Evolutionary conservation across 2,113 vertebrate species (phyloP).

Genomic region (Lethenteron reissneri): DNA sequence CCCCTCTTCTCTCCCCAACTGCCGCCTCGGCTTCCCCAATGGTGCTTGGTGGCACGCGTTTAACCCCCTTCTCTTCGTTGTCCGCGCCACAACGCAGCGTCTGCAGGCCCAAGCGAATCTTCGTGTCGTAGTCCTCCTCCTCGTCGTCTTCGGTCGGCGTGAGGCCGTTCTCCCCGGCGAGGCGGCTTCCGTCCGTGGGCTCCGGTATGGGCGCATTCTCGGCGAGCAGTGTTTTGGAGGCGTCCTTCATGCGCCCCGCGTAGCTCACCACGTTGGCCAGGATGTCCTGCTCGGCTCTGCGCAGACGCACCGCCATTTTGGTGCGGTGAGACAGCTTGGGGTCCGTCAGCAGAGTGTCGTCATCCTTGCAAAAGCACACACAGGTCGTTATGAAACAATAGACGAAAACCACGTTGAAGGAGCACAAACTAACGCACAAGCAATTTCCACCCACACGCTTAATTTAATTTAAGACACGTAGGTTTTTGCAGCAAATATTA

Average conservation of each 20-base stretch:
- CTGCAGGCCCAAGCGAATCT: no score
- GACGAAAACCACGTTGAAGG: not conserved
- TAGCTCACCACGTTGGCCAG: conserved; percentile 46
- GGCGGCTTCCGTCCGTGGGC: no score
- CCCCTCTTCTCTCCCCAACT: no score
- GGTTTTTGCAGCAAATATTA: not conserved
- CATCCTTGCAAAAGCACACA: conserved; percentile 30
- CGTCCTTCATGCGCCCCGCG: conserved; percentile 33
- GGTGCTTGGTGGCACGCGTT: no score
- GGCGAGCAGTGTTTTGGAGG: conserved; percentile 38
- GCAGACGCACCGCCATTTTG: conserved; percentile 46
- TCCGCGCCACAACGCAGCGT: no score
- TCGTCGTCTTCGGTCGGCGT: no score
- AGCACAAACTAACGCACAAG: conserved; percentile 9
- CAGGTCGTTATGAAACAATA: not conserved
- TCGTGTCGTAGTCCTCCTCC: no score
- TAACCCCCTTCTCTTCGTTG: no score
- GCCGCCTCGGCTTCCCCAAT: no score
- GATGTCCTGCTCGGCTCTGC: conserved; percentile 80
- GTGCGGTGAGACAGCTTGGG: conserved; percentile 40
- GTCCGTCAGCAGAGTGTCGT: conserved; percentile 40
- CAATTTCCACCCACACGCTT: conserved; percentile 10
- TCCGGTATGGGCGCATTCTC: conserved; percentile 20
- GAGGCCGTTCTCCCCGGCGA: no score
- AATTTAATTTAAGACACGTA: conserved; percentile 6